These are phyloP conservation scores for Leucoraja ocellata DNA, from an alignment of 2,797 vertebrate species.

Conservation along the genomic window DNA sequence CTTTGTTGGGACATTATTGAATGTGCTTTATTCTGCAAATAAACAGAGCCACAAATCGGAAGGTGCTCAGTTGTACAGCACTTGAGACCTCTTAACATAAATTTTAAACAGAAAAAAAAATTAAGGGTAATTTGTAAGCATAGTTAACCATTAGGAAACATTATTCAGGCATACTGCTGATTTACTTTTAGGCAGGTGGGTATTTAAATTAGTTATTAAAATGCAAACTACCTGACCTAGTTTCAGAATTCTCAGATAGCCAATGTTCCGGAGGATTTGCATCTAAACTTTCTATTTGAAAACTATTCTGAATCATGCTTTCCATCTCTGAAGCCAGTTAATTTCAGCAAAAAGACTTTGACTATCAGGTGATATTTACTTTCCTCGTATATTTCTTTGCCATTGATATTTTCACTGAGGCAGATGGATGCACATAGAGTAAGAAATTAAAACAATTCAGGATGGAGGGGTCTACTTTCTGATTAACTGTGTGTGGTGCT, in stretches of 20 bases:
- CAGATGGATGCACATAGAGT: neutral
- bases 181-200: neutral
- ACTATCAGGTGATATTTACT: neutral
- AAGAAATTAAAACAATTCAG: neutral
- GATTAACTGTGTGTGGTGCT: too few relatives aligned
- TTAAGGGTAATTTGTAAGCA: neutral
- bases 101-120: neutral
- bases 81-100: neutral
- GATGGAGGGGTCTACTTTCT: too few relatives aligned
- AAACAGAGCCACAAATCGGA: neutral
- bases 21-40: neutral
- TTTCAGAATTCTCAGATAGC: slow-evolving; percentile 20
- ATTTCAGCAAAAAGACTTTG: neutral
- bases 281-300: neutral
- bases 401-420: neutral
- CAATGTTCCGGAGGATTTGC: neutral
- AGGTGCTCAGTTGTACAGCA: neutral
- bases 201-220: slow-evolving; percentile 24
- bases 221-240: slow-evolving; percentile 4
- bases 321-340: neutral
- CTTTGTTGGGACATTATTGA: neutral
- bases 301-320: neutral
- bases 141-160: neutral
- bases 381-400: neutral
- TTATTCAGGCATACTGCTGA: neutral